Base-by-base conservation (phyloP, 2,113 vertebrate genomes). In the Potamarius usumacintae region DNA sequence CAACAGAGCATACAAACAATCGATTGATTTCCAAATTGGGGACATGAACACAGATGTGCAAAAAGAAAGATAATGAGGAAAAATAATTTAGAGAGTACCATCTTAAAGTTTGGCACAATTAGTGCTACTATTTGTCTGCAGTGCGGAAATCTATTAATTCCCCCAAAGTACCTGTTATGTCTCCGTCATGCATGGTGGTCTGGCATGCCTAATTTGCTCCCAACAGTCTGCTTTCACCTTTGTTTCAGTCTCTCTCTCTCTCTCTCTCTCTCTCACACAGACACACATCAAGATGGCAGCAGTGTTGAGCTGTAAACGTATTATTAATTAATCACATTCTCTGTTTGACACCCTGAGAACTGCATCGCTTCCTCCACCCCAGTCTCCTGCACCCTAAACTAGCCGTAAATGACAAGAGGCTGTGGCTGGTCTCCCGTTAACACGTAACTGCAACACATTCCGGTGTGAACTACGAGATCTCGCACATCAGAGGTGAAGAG, bases 291-390 rank as follows among this genome's bases (percentile, higher is more conserved):
- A 85, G 77, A 77, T 62, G 14, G 58, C 50, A 50, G 85, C 57
- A 81, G 81, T 48, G 52, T 62, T 14, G 52, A 60, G 65, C 50
- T 57, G 85, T 60, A 83, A 65, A 90, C 71, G 69, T 78, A 82
- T 89, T 48, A 60, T 77, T 90, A 90, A 90, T 90, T 90, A 90
- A 88, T 85, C 71, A n/a, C 72, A 78, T 83, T 90, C 82, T 83
- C 87, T 79, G 55, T 55, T 79, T 57, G 67, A 86, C 63, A 53
- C 72, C 74, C 62, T 30, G 83, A 82, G 30, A 86, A 88, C 81
- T 34, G 50, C 72, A 50, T 63, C 60, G 22, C 72, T 50, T 86
- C 65, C 71, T 84, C 55, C 83, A 77, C 80, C 52, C 27, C 58
- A 62, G 67, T 53, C 48, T 55, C 69, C 14, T 62, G 58, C 69